Percentiles rank a stretch among this genome's conserved stretches.
phyloP scores from a whole-genome alignment of 2,797 vertebrate species.

The Malacoctenus gilli region DNA sequence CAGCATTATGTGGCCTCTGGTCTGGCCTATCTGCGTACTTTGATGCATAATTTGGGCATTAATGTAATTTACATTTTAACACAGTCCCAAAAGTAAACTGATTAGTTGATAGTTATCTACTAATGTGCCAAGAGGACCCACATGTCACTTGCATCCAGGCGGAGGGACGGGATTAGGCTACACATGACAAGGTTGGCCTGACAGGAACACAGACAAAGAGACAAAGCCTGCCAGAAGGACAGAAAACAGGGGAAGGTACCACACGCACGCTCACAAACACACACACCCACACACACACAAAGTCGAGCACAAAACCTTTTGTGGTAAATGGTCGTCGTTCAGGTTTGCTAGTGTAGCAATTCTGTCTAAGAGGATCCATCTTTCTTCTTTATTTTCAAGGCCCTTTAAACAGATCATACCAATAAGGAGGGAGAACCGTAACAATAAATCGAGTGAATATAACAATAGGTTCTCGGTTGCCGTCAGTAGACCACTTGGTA shows the following conservation, averaged over 20 bases:
- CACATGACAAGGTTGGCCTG: conserved; percentile 74
- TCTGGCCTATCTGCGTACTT: conserved; percentile 75
- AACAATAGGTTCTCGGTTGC: conserved; percentile 43
- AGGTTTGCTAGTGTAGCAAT: conserved; percentile 73
- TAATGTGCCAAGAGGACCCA: conserved; percentile 81
- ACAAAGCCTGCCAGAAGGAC: conserved; percentile 58
- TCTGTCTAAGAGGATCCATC: conserved; percentile 65
- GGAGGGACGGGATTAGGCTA: conserved; percentile 70
- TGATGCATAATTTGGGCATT: conserved; percentile 85
- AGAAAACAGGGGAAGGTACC: conserved; percentile 39
- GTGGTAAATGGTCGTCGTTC: conserved; percentile 67
- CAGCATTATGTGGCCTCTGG: conserved; percentile 79
- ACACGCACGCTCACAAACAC: conserved; percentile 15
- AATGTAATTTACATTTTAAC: conserved; percentile 88
- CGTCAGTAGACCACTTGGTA: conserved; percentile 33
- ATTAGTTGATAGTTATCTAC: conserved; percentile 85
- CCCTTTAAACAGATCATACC: conserved; percentile 74
- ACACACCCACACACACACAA: conserved; percentile 15
- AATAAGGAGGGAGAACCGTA: conserved; percentile 57
- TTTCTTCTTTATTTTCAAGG: conserved; percentile 76
- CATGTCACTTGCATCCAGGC: conserved; percentile 76
- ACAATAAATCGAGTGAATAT: conserved; percentile 52
- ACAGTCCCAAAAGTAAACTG: conserved; percentile 84
- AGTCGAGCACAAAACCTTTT: conserved; percentile 39
- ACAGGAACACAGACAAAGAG: conserved; percentile 70